These are phyloP conservation scores for Rhabdornis inornatus DNA, from an alignment of 2,113 vertebrate species.

Conservation along the genomic window DNA sequence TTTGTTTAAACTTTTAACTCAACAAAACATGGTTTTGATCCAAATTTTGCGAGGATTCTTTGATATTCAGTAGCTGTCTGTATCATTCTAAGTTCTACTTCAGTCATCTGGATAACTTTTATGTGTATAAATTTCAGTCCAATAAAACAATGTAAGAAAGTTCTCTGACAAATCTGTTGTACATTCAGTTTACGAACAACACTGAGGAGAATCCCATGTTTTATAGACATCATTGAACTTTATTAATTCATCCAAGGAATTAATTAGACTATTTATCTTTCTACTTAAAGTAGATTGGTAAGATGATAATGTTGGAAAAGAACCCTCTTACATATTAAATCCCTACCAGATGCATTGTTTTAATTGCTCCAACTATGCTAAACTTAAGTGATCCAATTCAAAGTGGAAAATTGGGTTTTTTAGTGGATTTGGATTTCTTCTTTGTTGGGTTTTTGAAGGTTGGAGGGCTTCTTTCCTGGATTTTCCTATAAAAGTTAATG, in stretches of 20 bases:
- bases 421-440: fast-evolving
- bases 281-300: not conserved
- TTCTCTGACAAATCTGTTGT: not conserved
- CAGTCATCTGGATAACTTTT: not conserved
- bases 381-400: not conserved
- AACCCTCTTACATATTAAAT: not conserved
- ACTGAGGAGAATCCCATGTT: not conserved
- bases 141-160: not conserved
- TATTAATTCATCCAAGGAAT: not conserved
- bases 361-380: not conserved
- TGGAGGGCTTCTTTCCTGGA: not conserved
- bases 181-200: not conserved
- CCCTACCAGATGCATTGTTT: not conserved
- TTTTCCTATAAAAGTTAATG: not conserved
- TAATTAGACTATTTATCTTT: not conserved
- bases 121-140: not conserved
- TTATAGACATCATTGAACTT: not conserved
- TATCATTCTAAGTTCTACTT: not conserved
- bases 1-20: not conserved
- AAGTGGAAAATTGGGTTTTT: not conserved
- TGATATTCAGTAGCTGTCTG: not conserved
- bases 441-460: not conserved
- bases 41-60: not conserved
- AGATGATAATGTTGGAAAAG: not conserved
- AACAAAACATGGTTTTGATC: not conserved